Conservation (phyloP, 2,113 vertebrate species). For the Lycaon pictus region DNA sequence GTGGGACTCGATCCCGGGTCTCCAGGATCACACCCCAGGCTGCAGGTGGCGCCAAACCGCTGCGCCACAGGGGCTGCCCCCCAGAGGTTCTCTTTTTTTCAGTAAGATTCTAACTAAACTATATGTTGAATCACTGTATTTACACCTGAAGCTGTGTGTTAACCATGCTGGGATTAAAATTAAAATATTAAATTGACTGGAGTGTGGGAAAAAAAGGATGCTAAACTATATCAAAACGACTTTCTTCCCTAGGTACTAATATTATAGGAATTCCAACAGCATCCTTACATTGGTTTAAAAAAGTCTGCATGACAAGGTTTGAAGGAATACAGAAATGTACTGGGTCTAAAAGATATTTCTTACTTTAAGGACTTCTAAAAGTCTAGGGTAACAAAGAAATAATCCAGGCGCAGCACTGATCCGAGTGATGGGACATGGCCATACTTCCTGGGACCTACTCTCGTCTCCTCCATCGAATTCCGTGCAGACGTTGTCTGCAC, state of each 20-base stretch:
- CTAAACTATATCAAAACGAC: not conserved
- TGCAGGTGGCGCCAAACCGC: too few species aligned
- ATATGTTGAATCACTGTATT: not conserved
- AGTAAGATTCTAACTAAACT: not conserved
- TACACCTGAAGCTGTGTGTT: rapidly evolving
- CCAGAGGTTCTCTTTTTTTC: not conserved
- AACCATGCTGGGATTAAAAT: rapidly evolving
- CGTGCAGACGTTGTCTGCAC: not conserved
- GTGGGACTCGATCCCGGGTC: too few species aligned
- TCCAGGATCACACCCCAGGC: too few species aligned
- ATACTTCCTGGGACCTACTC: rapidly evolving
- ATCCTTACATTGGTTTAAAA: rapidly evolving
- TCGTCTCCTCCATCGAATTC: not conserved
- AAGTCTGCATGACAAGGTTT: not conserved
- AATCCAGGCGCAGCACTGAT: rapidly evolving
- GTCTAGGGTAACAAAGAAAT: rapidly evolving
- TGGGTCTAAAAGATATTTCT: not conserved
- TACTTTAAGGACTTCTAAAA: too few species aligned
- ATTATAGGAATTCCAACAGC: not conserved
- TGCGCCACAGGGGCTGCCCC: too few species aligned
- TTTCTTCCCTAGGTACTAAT: rapidly evolving
- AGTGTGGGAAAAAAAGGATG: not conserved
- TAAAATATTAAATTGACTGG: not conserved
- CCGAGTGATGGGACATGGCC: rapidly evolving
- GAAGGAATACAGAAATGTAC: not conserved